Evolutionary conservation across 2,888 invertebrate genomes (phyloP).

Genomic region (Danaus chrysippus): DNA sequence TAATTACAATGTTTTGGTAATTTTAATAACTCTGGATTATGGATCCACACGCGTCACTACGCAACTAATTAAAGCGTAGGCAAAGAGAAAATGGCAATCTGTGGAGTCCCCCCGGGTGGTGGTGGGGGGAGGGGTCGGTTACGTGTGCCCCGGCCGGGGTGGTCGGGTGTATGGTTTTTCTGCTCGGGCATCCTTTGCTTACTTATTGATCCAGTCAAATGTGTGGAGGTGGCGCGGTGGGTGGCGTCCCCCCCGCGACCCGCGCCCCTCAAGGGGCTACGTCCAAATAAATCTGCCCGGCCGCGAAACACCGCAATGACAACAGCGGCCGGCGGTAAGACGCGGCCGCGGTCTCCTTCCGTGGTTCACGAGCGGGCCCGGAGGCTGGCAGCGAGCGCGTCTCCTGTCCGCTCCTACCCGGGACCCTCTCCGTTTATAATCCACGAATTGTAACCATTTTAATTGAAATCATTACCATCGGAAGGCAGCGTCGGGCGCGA

Average conservation of each 20-base stretch:
- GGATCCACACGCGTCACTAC: conserved; percentile 77
- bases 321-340: conserved; percentile 75
- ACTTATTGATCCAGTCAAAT: conserved; percentile 81
- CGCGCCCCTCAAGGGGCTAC: conserved; percentile 70
- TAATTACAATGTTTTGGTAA: conserved; percentile 41
- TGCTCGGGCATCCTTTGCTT: conserved; percentile 81
- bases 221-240: conserved; percentile 78
- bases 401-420: conserved; percentile 17
- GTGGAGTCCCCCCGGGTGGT: conserved; percentile 77
- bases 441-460: conserved; percentile 46
- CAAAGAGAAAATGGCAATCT: conserved; percentile 80
- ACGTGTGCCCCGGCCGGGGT: conserved; percentile 78
- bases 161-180: conserved; percentile 80
- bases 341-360: conserved; percentile 71
- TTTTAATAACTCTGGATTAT: conserved; percentile 71
- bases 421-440: conserved; percentile 20
- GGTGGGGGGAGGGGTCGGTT: conserved; percentile 72
- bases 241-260: conserved; percentile 63
- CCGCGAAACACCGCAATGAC: conserved; percentile 80
- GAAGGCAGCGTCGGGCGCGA: conserved; percentile 58
- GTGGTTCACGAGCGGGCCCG: conserved; percentile 29
- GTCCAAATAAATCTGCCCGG: conserved; percentile 80
- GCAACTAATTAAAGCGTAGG: conserved; percentile 80
- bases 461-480: conserved; percentile 67
- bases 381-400: conserved; percentile 13